Percentiles rank a stretch among this genome's conserved stretches.
Evolutionary conservation across 1,140 invertebrate species (phyloP).

Genomic region (Penaeus japonicus): DNA sequence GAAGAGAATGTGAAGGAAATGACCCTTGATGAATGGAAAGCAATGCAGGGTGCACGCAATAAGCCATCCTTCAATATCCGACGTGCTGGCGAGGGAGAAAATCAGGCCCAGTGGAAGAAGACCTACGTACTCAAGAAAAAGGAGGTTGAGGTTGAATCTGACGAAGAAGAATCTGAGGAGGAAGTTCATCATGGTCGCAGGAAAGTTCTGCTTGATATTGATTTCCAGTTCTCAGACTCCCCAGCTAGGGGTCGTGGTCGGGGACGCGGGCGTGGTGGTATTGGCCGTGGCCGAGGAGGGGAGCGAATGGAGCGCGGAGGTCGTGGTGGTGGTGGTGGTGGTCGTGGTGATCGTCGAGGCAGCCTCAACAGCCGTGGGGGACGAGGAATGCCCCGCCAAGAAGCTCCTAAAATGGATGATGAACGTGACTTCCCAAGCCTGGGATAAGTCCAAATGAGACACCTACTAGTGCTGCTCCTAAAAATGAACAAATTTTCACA

Average conservation of each 20-base stretch:
- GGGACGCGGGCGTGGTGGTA: slow-evolving; percentile 68
- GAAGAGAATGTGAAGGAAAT: slow-evolving; percentile 60
- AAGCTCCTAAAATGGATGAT: slow-evolving; percentile 92
- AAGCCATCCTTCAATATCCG: slow-evolving; percentile 88
- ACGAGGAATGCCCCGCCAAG: slow-evolving; percentile 65
- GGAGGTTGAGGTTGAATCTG: slow-evolving; percentile 73
- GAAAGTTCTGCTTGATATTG: slow-evolving; percentile 86
- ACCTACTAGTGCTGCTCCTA: slow-evolving; percentile 25
- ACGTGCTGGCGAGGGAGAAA: slow-evolving; percentile 91
- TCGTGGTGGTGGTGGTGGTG: slow-evolving; percentile 49
- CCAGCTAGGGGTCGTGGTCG: slow-evolving; percentile 73
- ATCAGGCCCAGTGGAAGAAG: slow-evolving; percentile 90
- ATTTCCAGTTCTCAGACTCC: slow-evolving; percentile 87
- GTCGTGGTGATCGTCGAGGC: slow-evolving; percentile 50
- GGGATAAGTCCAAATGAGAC: slow-evolving; percentile 68
- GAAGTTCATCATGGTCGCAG: slow-evolving; percentile 87
- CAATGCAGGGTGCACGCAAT: slow-evolving; percentile 70
- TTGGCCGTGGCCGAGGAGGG: slow-evolving; percentile 60
- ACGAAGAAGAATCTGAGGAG: slow-evolving; percentile 63
- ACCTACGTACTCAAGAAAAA: slow-evolving; percentile 85
- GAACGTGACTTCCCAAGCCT: slow-evolving; percentile 93
- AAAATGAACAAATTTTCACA: background rate
- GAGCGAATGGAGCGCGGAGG: slow-evolving; percentile 63
- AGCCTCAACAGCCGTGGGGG: slow-evolving; percentile 58
- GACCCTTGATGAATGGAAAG: slow-evolving; percentile 90